Conservation (phyloP, 1,140 invertebrate genomes). For the Pararge aegeria region DNA sequence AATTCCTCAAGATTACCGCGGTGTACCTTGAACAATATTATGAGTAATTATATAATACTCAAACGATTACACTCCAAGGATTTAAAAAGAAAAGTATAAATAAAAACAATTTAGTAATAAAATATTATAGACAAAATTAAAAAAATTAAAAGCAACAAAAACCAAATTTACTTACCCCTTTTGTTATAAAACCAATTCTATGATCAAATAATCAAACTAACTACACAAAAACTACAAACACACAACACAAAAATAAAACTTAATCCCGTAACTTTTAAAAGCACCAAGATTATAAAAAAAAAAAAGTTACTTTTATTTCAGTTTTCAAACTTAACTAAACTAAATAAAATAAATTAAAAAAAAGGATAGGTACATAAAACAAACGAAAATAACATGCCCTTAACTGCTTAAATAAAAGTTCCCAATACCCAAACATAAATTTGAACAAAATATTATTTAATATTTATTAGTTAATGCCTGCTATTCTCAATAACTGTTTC, state of each 20-base stretch:
- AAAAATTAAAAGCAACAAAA: constrained; percentile 21
- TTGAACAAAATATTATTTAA: no score
- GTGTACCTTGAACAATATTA: constrained; percentile 53
- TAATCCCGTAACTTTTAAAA: neutral
- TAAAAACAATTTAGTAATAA: constrained; percentile 18
- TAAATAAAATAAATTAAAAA: no score
- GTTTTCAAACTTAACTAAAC: no score
- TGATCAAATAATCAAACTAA: constrained; percentile 20
- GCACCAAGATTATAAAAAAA: neutral
- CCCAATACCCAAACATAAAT: no score
- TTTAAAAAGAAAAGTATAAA: constrained; percentile 13
- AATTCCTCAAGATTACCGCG: constrained; percentile 69
- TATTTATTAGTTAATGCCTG: no score
- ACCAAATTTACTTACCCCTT: neutral
- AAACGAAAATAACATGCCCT: no score
- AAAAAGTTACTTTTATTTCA: neutral
- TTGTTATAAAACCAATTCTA: neutral
- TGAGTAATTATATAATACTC: neutral
- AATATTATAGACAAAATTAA: constrained; percentile 24
- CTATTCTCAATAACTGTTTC: no score
- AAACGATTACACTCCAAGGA: neutral
- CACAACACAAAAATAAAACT: constrained; percentile 30
- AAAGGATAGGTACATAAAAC: no score
- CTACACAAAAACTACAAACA: constrained; percentile 35
- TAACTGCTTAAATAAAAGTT: no score